Evolutionary conservation across 37 sponge, comb jelly and placozoan genomes (phyloP), one percentile per base, ranked within the genome.

Genomic region (Lycopodina hypogea): DNA sequence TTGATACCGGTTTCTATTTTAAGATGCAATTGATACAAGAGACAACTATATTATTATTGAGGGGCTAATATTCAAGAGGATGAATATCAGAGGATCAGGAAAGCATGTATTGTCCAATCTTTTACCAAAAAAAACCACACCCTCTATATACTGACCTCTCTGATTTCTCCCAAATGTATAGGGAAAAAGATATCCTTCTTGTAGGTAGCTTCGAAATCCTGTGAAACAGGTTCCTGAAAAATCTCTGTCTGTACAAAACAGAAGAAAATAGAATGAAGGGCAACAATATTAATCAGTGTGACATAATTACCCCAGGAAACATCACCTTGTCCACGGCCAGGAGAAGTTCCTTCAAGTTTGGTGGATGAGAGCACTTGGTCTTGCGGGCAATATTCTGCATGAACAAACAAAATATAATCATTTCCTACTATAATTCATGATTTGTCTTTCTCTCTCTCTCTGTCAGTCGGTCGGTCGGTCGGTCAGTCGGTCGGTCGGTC

Each of bases 131-230:
- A 9, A 45, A 45, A 12, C 8, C 69, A 29, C 35, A 69, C 35
- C 24, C 69, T 33, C 69, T 14, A 29, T 7, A 61, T 6, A 14
- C 73, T 68, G 45, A 87, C 92, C 81, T 78, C 66, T 45, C 68
- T 79, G n/a, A 90, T 94, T 63, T 59, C 90, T 22, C 90, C 87
- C 19, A 96, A 78, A 71, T 96, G 68, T 90, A 96, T 85, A 1
- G 96, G 96, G 73, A 81, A 74, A 75, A 90, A 89, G 24, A 96
- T 80, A 38, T 89, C 77, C 53, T 90, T 90, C 38, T 80, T 53
- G 72, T 96, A 96, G 68, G 87, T 86, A 8, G 72, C 62, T 39
- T 78, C 76, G 29, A 96, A 87, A 42, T 92, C 93, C 22, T 75
- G 77, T 2, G 87, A 89, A 11, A 96, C 93, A 22, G 87, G 85